A percentile compares a stretch with the other conserved stretches of the same genome.
These are phyloP conservation scores for Panurus biarmicus DNA, from an alignment of 2,113 vertebrate species.

Conservation along the genomic window DNA sequence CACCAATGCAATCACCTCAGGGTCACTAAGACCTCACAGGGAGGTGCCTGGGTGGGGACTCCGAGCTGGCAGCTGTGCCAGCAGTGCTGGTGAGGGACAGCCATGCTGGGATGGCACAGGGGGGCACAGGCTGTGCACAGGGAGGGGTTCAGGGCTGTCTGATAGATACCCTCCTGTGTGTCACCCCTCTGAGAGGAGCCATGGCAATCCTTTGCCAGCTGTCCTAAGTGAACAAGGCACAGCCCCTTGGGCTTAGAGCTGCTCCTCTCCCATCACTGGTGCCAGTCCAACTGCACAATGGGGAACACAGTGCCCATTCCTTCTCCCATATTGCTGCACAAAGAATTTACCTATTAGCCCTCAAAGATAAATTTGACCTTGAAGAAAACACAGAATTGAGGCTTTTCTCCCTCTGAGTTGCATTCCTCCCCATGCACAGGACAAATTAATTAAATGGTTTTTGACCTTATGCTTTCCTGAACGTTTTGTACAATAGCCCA, in stretches of 20 bases:
- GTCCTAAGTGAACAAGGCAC: background rate
- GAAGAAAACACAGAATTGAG: background rate
- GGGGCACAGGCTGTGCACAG: background rate
- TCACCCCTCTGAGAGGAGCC: background rate
- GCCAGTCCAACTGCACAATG: background rate
- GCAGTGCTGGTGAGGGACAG: background rate
- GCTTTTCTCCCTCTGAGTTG: background rate
- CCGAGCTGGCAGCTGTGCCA: background rate
- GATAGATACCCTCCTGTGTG: rapidly evolving
- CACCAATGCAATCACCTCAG: background rate
- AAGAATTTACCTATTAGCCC: background rate
- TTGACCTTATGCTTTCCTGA: background rate
- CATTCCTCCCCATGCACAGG: background rate
- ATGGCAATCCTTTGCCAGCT: background rate
- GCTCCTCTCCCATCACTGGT: rapidly evolving
- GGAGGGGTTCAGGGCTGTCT: rapidly evolving
- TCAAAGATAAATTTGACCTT: background rate
- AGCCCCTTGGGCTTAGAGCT: background rate
- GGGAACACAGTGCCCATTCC: rapidly evolving
- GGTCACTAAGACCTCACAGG: background rate
- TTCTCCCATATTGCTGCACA: background rate
- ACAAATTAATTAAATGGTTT: background rate
- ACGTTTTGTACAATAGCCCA: background rate
- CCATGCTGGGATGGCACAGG: rapidly evolving
- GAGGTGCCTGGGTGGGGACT: too few species aligned